Evolutionary conservation across 2,888 invertebrate genomes (phyloP).

Genomic region (Lithophane semibrunnea): DNA sequence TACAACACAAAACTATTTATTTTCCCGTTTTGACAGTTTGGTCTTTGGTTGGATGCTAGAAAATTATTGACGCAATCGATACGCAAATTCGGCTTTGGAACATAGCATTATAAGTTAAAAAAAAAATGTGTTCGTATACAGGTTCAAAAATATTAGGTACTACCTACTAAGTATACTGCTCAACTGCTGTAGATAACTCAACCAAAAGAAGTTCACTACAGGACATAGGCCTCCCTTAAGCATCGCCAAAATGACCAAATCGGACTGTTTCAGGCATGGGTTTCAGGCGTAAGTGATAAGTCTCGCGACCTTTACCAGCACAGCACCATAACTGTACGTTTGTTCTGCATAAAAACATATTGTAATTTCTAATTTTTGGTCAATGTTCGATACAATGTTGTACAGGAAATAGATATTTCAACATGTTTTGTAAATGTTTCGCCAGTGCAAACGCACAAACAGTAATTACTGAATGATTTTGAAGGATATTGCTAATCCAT

Average conservation of each 20-base stretch:
- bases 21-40: conserved; percentile 51
- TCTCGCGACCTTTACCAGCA: neutral
- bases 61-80: conserved; percentile 41
- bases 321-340: too few relatives aligned
- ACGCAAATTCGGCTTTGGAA: conserved; percentile 12
- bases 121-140: neutral
- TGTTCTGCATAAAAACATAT: too few relatives aligned
- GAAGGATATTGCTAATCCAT: too few relatives aligned
- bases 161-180: neutral
- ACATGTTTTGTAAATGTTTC: too few relatives aligned
- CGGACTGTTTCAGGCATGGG: neutral
- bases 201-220: too few relatives aligned
- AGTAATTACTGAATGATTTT: too few relatives aligned
- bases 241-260: neutral
- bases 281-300: neutral
- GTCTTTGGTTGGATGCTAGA: neutral
- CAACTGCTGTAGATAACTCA: neutral
- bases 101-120: neutral
- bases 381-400: too few relatives aligned
- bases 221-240: neutral
- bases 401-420: too few relatives aligned
- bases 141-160: neutral
- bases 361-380: too few relatives aligned
- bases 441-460: too few relatives aligned
- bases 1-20: conserved; percentile 32